Conservation (phyloP, 2,113 vertebrate species). For the Tinamus guttatus region DNA sequence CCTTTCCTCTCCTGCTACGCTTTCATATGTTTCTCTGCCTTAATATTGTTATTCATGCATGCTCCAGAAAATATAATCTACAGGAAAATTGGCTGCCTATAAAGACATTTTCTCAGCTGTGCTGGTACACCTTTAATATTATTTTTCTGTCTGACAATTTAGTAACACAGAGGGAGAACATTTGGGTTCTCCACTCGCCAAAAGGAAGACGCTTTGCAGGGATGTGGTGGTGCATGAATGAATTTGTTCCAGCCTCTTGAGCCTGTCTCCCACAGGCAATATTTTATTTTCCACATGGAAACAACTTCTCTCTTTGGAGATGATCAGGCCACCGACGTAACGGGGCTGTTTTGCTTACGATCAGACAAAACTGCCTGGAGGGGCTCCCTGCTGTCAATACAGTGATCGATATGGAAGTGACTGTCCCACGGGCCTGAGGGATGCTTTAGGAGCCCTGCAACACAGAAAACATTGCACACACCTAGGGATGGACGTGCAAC, state of each 20-base stretch:
- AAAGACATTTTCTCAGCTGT: not conserved
- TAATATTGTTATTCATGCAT: not conserved
- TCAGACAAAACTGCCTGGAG: not conserved
- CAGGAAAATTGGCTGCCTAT: not conserved
- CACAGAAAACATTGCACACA: rapidly evolving
- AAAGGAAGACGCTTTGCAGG: not conserved
- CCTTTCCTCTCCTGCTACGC: not conserved
- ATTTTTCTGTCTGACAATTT: not conserved
- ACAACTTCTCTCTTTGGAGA: not conserved
- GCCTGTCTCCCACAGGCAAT: not conserved
- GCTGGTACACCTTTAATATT: not conserved
- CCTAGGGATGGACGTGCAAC: not conserved
- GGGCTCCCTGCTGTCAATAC: rapidly evolving
- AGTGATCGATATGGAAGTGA: not conserved
- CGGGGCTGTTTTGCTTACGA: not conserved
- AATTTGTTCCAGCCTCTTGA: slow-evolving; percentile 36
- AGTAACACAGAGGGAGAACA: not conserved
- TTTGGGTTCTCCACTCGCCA: not conserved
- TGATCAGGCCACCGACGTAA: not conserved
- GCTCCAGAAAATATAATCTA: not conserved
- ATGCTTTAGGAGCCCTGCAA: not conserved
- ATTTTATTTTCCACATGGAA: slow-evolving; percentile 34
- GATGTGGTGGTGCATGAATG: not conserved
- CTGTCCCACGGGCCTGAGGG: rapidly evolving
- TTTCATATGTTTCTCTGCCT: not conserved